Base-by-base conservation (phyloP, 2,888 invertebrate genomes). In the Torymus aiolomorphi region DNA sequence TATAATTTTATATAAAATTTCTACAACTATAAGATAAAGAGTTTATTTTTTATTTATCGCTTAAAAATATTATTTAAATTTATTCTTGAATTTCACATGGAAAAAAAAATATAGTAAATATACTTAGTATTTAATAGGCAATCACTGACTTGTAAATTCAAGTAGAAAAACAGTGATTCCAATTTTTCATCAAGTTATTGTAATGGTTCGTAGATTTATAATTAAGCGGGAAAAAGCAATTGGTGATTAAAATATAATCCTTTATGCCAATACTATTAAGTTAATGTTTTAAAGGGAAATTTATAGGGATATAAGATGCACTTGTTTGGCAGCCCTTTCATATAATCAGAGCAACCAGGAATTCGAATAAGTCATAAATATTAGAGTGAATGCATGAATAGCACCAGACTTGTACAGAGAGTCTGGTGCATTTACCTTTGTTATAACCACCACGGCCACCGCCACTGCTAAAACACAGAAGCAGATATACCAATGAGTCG, bases 381-480 rank as follows among this genome's bases (percentile, higher is more conserved):
- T 89, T 90, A 90, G 89, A 90, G 88, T 90, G 89, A 90, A 90
- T 89, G 90, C 93, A 92, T 93, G 94, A 94, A 94, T 92, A 94
- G 95, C 95, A 94, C 94, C 94, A 92, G 92, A 93, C 93, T 92
- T 92, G 92, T 92, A 92, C 92, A 93, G 87, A 88, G 88, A 89
- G 93, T 93, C 94, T 93, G 95, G 94, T 95, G 95, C 93, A 92
- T 95, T 97, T 97, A 97, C 97, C 97, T 97, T 97, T 97, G 94
- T 96, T 96, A 96, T 93, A 96, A 96, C 96, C 96, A 95, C 96
- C 96, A 95, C 95, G 95, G 94, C 95, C 94, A 95, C 96, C 96
- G 95, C 96, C 96, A 94, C 94, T 94, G 95, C 96, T 95, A 95
- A 95, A 96, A 95, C 95, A 95, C 93, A 95, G 94, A 94, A 93